These are phyloP conservation scores for Electrona antarctica DNA, from an alignment of 2,113 vertebrate genomes.

Conservation along the genomic window DNA sequence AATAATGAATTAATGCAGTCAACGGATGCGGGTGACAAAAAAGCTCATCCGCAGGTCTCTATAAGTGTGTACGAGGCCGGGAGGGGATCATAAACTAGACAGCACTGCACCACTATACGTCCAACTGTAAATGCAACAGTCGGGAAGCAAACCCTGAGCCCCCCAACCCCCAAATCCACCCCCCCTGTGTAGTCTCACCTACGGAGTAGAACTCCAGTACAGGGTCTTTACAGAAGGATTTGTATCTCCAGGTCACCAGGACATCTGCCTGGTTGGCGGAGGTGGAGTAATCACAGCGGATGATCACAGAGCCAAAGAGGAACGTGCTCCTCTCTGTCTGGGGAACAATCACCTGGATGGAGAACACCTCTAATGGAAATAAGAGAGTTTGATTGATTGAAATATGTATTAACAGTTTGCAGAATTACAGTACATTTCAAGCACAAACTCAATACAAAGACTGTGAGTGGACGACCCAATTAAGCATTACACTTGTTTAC, in stretches of 20 bases:
- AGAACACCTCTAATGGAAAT: constrained; percentile 79
- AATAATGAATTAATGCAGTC: no score
- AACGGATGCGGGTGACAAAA: no score
- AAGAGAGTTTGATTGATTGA: no score
- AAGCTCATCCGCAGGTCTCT: no score
- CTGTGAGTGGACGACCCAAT: no score
- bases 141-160: neutral
- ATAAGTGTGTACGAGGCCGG: no score
- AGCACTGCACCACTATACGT: no score
- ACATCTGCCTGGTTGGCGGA: constrained; percentile 88
- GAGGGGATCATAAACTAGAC: no score
- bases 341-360: constrained; percentile 86
- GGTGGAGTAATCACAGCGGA: constrained; percentile 93
- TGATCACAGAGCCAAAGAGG: constrained; percentile 85
- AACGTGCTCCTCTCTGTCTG: constrained; percentile 81
- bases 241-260: constrained; percentile 91
- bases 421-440: no score
- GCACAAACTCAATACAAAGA: no score
- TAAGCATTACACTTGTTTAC: no score
- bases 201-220: constrained; percentile 91
- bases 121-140: neutral
- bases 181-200: constrained; percentile 71
- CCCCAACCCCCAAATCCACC: neutral
- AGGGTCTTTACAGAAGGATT: constrained; percentile 97
- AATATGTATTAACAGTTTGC: no score